Conservation (phyloP, 2,797 vertebrate genomes). For the Falco biarmicus region DNA sequence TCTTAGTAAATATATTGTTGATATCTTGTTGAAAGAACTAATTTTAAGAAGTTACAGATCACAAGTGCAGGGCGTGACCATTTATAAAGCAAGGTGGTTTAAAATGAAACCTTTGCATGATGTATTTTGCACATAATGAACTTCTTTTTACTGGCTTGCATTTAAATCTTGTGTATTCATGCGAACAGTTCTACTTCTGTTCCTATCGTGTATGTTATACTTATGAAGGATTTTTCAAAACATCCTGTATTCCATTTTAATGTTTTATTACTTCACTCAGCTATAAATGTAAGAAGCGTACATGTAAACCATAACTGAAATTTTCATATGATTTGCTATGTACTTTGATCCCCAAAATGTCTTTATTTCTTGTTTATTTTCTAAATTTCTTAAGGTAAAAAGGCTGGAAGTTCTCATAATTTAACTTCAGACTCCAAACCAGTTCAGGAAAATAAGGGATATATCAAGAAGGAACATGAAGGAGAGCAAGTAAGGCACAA, state of each 20-base stretch:
- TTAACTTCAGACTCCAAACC: conserved; percentile 79
- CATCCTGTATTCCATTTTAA: not conserved
- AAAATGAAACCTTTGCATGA: not conserved
- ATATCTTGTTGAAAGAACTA: not conserved
- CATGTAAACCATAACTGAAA: accelerated
- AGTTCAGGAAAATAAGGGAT: conserved; percentile 76
- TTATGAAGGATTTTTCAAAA: not conserved
- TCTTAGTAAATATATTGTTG: not conserved
- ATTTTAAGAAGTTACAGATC: not conserved
- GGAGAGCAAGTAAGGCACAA: conserved; percentile 82
- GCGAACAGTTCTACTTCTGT: not conserved
- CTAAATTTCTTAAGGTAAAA: conserved; percentile 82
- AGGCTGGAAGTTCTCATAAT: conserved; percentile 83
- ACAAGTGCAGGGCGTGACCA: not conserved
- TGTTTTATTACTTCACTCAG: not conserved
- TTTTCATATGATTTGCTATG: not conserved
- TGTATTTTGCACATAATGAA: not conserved
- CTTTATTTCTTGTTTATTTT: not conserved
- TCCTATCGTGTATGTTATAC: not conserved
- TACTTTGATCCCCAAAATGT: not conserved
- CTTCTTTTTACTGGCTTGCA: not conserved
- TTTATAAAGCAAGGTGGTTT: not conserved
- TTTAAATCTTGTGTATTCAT: not conserved
- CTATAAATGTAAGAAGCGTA: not conserved
- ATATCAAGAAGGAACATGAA: conserved; percentile 79